Base-by-base conservation (phyloP, 1,140 invertebrate species). In the Spodoptera frugiperda region DNA sequence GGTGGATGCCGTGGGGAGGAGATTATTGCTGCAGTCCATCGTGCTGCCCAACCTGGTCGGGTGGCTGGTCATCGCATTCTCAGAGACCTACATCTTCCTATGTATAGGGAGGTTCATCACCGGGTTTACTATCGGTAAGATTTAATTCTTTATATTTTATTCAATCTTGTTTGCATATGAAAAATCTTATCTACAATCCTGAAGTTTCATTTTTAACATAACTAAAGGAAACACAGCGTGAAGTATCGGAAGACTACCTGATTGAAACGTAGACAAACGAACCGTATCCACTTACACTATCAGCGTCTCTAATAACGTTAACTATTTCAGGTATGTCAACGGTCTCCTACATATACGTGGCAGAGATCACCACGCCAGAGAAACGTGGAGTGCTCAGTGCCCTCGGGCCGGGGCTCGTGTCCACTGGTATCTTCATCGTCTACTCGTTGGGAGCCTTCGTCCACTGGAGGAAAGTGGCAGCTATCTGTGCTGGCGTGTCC, bases 11-110 rank as follows among this genome's bases (percentile, higher is more conserved):
- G 93, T 97, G 54, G 98, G 98, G 1, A 91, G 97, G 49, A 96
- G 96, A 86, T 92, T 95, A 3, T 95, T 97, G 0, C 95, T 98
- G 30, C 95, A 97, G 81, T 89, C 97, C 12, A 96, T 96, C 2
- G 95, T 96, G 6, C 78, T 98, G 33, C 97, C 97, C 0, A 97
- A 97, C 82, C 86, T 97, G 1, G 81, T 96, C 6, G 97, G 97
- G 10, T 98, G 97, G 97, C 83, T 97, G 0, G 92, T 96, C 49
- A 97, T 98, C 78, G 96, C 95, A 9, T 94, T 96, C 84, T 94
- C 96, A 2, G 91, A 94, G 30, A 94, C 95, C 73, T 95, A 96
- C 71, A 83, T 94, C 0, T 94, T 95, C 79, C 86, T 97, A 1
- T 97, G 96, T 83, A 87, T 95, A 4, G 97, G 97, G 12, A 94